Evolutionary conservation across 1,140 invertebrate species (phyloP).

Genomic region (Drosophila auraria): DNA sequence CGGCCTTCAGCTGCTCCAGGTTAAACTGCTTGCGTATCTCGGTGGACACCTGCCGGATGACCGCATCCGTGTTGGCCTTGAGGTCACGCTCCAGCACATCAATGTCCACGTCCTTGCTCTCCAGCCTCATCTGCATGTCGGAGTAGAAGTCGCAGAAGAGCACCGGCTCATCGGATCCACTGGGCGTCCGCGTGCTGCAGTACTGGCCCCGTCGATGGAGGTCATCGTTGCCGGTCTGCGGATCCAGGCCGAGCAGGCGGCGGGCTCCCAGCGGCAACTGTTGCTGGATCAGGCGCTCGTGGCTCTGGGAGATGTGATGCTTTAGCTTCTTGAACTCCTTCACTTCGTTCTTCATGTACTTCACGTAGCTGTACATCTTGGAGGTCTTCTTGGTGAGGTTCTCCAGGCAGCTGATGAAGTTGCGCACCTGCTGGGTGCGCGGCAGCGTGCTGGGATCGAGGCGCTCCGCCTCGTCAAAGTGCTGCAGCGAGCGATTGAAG

Average conservation of each 20-base stretch:
- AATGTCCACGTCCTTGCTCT: slow-evolving; percentile 80
- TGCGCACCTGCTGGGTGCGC: slow-evolving; percentile 72
- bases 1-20: slow-evolving; percentile 73
- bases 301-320: slow-evolving; percentile 70
- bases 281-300: slow-evolving; percentile 78
- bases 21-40: slow-evolving; percentile 79
- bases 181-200: slow-evolving; percentile 74
- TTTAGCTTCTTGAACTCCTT: slow-evolving; percentile 80
- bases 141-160: slow-evolving; percentile 84
- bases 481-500: slow-evolving; percentile 87
- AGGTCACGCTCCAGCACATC: slow-evolving; percentile 76
- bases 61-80: slow-evolving; percentile 77
- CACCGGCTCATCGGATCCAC: slow-evolving; percentile 78
- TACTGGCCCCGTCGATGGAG: slow-evolving; percentile 80
- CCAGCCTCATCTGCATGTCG: slow-evolving; percentile 82
- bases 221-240: slow-evolving; percentile 62
- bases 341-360: slow-evolving; percentile 81
- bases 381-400: slow-evolving; percentile 78
- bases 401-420: slow-evolving; percentile 81
- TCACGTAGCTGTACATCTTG: slow-evolving; percentile 82
- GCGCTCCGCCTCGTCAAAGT: slow-evolving; percentile 90
- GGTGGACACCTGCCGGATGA: slow-evolving; percentile 73
- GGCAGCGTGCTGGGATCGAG: slow-evolving; percentile 86
- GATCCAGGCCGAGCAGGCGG: slow-evolving; percentile 47
- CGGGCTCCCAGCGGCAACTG: slow-evolving; percentile 72